phyloP scores from a whole-genome alignment of 2,113 vertebrate species.

The Vimba vimba region DNA sequence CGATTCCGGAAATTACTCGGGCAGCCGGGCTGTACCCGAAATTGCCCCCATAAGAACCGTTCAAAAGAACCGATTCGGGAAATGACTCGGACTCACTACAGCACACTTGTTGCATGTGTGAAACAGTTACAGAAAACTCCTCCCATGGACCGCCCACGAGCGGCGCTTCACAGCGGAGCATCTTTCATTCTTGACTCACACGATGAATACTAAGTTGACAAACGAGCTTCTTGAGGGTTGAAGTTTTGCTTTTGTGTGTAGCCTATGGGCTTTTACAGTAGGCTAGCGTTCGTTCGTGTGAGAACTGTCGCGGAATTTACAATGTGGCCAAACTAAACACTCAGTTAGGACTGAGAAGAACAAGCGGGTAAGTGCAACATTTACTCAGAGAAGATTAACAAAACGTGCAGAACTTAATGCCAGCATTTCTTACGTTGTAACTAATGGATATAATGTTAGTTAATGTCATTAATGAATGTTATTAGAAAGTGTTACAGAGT shows the following conservation, averaged over 20 bases:
- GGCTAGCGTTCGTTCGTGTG: neutral
- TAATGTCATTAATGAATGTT: neutral
- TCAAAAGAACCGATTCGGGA: neutral
- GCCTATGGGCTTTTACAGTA: neutral
- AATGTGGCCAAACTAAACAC: slow-evolving; percentile 8
- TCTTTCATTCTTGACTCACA: slow-evolving; percentile 9
- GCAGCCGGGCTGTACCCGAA: too few species aligned
- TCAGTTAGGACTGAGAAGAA: slow-evolving; percentile 7
- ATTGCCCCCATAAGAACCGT: too few species aligned
- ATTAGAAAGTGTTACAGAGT: neutral
- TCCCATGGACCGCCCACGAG: slow-evolving; percentile 37
- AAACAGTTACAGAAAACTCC: slow-evolving; percentile 40
- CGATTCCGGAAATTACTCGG: neutral
- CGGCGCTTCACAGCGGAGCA: slow-evolving; percentile 3
- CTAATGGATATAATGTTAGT: neutral
- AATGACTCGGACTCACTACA: neutral
- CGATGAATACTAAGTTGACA: neutral
- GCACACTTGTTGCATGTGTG: slow-evolving; percentile 42
- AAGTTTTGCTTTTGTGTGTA: neutral
- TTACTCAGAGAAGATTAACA: neutral
- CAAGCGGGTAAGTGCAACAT: slow-evolving; percentile 30
- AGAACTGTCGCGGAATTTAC: neutral
- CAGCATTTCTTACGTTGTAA: neutral
- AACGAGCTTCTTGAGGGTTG: neutral
- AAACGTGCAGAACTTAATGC: neutral